Percentiles rank a stretch among this genome's conserved stretches.
phyloP scores from a whole-genome alignment of 2,797 vertebrate species.

The Bucorvus abyssinicus region DNA sequence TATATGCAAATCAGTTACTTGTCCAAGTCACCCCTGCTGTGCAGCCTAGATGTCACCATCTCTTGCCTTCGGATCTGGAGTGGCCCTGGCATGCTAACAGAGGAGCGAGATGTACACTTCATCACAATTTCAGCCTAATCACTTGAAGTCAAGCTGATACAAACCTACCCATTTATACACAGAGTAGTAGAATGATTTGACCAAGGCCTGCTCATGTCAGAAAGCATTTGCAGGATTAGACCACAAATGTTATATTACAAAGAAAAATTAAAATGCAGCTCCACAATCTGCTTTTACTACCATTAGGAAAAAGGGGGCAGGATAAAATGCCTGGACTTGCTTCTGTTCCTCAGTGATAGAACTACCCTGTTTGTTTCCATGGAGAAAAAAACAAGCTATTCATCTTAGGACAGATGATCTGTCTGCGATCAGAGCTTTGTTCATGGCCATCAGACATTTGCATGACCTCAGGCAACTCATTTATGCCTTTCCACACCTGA shows the following conservation, averaged over 20 bases:
- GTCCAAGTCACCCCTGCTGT: neutral
- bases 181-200: neutral
- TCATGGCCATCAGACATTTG: neutral
- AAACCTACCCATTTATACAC: neutral
- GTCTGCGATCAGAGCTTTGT: neutral
- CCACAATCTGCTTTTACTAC: neutral
- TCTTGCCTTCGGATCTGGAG: neutral
- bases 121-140: neutral
- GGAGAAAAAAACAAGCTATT: neutral
- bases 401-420: neutral
- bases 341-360: neutral
- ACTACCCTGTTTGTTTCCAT: neutral
- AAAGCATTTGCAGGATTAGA: neutral
- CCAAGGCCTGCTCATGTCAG: neutral
- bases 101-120: neutral
- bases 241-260: neutral
- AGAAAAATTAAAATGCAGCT: neutral
- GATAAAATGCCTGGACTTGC: neutral
- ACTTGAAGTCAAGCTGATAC: neutral
- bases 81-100: neutral
- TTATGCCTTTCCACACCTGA: neutral
- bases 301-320: neutral
- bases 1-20: neutral
- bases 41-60: neutral
- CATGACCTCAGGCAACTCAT: neutral